A percentile compares a stretch with the other conserved stretches of the same genome.
Evolutionary conservation across 2,797 vertebrate genomes (phyloP).

Genomic region (Adrianichthys oophorus): DNA sequence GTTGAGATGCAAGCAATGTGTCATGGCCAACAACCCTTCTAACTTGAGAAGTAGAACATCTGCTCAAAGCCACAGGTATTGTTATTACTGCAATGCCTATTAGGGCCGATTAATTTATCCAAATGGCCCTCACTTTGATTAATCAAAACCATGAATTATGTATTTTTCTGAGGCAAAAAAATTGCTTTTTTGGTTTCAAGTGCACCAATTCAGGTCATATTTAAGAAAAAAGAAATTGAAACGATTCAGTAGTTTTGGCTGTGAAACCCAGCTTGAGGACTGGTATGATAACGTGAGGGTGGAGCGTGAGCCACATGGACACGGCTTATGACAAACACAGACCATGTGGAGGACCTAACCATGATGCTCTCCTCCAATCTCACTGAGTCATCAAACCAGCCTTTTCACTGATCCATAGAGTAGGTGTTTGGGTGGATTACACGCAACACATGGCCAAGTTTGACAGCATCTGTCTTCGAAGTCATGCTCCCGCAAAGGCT

Average conservation of each 20-base stretch:
- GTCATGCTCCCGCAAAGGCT: slow-evolving; percentile 46
- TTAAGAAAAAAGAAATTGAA: too few relatives aligned
- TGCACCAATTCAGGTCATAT: too few relatives aligned
- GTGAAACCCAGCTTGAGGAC: too few relatives aligned
- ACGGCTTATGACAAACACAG: slow-evolving; percentile 39
- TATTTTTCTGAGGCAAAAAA: too few relatives aligned
- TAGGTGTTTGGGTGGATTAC: slow-evolving; percentile 47
- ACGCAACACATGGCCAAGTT: slow-evolving; percentile 40
- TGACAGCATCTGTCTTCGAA: slow-evolving; percentile 55
- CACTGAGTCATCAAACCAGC: slow-evolving; percentile 58
- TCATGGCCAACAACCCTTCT: slow-evolving; percentile 7
- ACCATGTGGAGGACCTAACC: slow-evolving; percentile 42
- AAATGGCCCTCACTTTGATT: too few relatives aligned
- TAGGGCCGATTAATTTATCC: too few relatives aligned
- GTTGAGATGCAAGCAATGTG: slow-evolving; percentile 35
- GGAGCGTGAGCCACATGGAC: slow-evolving; percentile 14
- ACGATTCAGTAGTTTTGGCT: too few relatives aligned
- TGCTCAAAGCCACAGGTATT: slow-evolving; percentile 3
- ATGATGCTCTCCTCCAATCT: slow-evolving; percentile 45
- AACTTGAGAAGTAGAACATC: slow-evolving; percentile 6
- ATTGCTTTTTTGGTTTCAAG: too few relatives aligned
- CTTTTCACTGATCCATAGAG: slow-evolving; percentile 54
- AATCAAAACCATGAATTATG: too few relatives aligned
- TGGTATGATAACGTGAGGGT: slow-evolving; percentile 19
- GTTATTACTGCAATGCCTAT: too few relatives aligned